Evolutionary conservation across 1,140 invertebrate genomes (phyloP).

Genomic region (Leptopilina clavipes): DNA sequence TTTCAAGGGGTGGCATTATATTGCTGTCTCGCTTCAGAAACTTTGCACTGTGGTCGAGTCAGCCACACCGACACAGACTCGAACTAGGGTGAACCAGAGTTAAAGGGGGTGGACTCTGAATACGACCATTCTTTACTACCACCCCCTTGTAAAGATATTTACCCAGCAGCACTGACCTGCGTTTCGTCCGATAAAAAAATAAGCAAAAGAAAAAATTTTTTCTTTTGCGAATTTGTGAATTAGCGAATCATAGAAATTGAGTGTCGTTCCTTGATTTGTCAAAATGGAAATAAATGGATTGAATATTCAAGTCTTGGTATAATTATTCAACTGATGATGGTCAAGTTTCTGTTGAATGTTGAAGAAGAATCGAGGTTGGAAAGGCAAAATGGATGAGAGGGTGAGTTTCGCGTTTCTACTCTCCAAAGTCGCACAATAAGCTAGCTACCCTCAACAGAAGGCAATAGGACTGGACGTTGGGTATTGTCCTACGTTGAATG

Average conservation of each 20-base stretch:
- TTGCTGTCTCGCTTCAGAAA: conserved; percentile 70
- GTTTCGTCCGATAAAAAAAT: conserved; percentile 45
- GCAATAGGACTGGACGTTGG: conserved; percentile 70
- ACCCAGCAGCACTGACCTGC: conserved; percentile 60
- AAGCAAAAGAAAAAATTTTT: no score
- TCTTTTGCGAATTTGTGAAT: no score
- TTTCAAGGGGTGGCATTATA: conserved; percentile 64
- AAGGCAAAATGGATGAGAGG: conserved; percentile 56
- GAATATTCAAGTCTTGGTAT: no score
- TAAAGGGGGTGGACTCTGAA: conserved; percentile 60
- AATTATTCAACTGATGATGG: background rate
- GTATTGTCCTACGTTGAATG: conserved; percentile 74
- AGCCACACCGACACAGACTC: conserved; percentile 47
- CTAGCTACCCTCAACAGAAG: conserved; percentile 65
- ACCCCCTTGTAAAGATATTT: conserved; percentile 65
- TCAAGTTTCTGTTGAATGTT: conserved; percentile 9
- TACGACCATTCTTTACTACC: conserved; percentile 68
- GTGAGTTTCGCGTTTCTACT: conserved; percentile 64
- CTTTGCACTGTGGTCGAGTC: conserved; percentile 65
- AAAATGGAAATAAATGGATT: no score
- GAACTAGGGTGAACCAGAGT: conserved; percentile 48
- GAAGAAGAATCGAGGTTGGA: conserved; percentile 46
- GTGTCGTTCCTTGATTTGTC: no score
- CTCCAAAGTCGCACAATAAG: conserved; percentile 67
- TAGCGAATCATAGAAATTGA: no score